phyloP scores from a whole-genome alignment of 2,113 vertebrate species.

The Sclerurus mexicanus region DNA sequence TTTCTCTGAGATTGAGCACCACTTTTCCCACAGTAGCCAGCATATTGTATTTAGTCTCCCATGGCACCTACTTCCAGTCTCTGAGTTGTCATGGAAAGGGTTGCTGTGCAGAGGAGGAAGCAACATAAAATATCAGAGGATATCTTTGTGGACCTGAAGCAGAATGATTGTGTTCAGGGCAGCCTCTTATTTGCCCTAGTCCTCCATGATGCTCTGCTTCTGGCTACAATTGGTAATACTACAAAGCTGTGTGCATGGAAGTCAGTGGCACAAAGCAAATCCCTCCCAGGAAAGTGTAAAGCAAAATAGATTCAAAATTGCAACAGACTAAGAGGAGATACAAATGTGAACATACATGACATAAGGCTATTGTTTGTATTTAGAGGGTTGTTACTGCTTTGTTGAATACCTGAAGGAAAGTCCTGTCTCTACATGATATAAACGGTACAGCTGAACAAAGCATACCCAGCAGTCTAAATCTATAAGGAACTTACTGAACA shows the following conservation, averaged over 20 bases:
- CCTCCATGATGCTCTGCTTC: background rate
- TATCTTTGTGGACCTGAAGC: background rate
- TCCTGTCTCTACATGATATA: background rate
- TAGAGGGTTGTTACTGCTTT: slow-evolving; percentile 8
- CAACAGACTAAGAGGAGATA: background rate
- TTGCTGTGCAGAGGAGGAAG: background rate
- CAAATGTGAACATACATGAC: background rate
- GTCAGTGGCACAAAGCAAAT: background rate
- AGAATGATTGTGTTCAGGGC: background rate
- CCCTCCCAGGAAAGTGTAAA: background rate
- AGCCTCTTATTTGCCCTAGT: background rate
- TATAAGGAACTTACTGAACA: background rate
- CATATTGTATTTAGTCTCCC: background rate
- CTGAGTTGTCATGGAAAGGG: background rate
- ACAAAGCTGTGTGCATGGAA: background rate
- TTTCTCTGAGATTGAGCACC: background rate
- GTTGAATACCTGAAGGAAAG: slow-evolving; percentile 24
- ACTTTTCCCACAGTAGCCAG: background rate
- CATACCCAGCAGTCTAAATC: background rate
- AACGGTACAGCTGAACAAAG: slow-evolving; percentile 32
- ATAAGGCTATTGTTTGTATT: background rate
- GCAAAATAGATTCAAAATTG: background rate
- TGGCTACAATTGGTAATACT: background rate
- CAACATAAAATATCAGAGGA: background rate
- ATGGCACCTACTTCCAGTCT: background rate